Percentiles rank a stretch among this genome's conserved stretches.
These are phyloP conservation scores for Amniataba percoides DNA, from an alignment of 2,797 vertebrate species.

Conservation along the genomic window DNA sequence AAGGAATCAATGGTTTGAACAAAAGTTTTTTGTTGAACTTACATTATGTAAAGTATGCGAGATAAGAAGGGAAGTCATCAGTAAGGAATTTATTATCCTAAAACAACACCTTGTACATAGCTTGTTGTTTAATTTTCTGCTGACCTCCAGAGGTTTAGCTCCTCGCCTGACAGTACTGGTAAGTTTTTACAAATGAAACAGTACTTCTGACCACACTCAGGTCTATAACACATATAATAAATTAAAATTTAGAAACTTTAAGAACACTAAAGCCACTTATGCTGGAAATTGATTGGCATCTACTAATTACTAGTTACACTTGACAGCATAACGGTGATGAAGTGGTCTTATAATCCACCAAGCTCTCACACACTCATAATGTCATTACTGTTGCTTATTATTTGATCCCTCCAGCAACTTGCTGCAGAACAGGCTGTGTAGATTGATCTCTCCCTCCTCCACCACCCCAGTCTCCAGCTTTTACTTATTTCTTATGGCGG, in stretches of 20 bases:
- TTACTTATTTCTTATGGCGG: neutral
- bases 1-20: neutral
- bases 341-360: neutral
- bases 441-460: neutral
- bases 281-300: neutral
- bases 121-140: neutral
- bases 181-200: neutral
- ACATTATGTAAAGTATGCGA: neutral
- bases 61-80: neutral
- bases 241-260: too few species aligned
- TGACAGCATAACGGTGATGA: neutral
- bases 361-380: neutral
- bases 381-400: constrained; percentile 1
- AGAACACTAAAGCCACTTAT: neutral
- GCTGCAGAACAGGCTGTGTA: neutral
- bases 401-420: neutral
- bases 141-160: neutral
- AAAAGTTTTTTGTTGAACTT: constrained; percentile 2
- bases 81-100: neutral
- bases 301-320: neutral
- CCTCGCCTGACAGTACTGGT: too few species aligned
- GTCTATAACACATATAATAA: neutral
- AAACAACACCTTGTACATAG: neutral
- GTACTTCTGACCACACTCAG: neutral
- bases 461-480: neutral